A percentile compares a stretch with the other conserved stretches of the same genome.
Evolutionary conservation across 2,888 invertebrate genomes (phyloP).

Genomic region (Clistopyga incitator): DNA sequence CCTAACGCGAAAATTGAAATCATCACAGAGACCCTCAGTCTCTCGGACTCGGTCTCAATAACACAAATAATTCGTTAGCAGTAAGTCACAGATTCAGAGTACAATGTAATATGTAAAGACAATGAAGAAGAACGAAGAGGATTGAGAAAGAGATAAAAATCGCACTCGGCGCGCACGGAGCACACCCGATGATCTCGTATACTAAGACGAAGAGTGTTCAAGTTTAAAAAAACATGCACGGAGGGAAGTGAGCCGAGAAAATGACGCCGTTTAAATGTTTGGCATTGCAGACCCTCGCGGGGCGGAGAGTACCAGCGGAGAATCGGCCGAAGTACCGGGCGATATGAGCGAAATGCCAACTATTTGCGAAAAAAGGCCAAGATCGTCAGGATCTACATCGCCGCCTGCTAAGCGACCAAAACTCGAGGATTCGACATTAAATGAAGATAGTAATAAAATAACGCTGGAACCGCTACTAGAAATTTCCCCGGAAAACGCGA

Average conservation of each 20-base stretch:
- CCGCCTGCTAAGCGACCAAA: conserved; percentile 74
- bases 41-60: conserved; percentile 2
- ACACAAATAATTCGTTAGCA: conserved; percentile 24
- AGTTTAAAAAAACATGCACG: conserved; percentile 53
- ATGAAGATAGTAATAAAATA: conserved; percentile 24
- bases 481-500: neutral
- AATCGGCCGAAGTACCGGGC: conserved; percentile 74
- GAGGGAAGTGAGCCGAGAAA: conserved; percentile 72
- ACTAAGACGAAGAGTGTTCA: conserved; percentile 54
- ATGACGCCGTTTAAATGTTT: conserved; percentile 82
- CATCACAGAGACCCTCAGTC: conserved; percentile 12
- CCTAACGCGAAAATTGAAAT: conserved; percentile 9
- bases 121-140: conserved; percentile 66
- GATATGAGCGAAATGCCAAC: conserved; percentile 71
- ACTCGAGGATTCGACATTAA: conserved; percentile 59
- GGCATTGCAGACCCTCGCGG: conserved; percentile 81
- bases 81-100: conserved; percentile 45
- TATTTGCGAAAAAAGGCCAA: conserved; percentile 75
- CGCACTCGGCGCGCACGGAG: conserved; percentile 66
- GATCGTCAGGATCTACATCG: conserved; percentile 72
- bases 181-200: conserved; percentile 63
- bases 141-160: conserved; percentile 58
- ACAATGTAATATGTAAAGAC: conserved; percentile 41
- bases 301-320: conserved; percentile 75
- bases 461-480: conserved; percentile 15